These are phyloP conservation scores for Pipistrellus pipistrellus DNA, from an alignment of 2,797 vertebrate genomes.

Conservation along the genomic window DNA sequence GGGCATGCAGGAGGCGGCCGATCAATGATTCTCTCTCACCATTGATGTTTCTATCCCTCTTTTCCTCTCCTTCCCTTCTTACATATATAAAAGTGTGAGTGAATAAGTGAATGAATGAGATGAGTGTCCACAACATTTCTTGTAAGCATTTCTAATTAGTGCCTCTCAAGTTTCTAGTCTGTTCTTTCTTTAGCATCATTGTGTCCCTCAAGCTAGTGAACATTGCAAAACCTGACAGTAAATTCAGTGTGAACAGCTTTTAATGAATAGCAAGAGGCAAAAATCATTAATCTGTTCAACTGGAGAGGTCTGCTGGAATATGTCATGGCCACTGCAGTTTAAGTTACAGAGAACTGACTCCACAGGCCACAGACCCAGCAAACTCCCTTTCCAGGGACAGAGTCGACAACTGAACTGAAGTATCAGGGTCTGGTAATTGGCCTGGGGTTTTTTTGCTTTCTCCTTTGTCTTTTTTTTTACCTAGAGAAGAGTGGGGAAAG, in stretches of 20 bases:
- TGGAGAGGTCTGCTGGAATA: background rate
- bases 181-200: conserved; percentile 17
- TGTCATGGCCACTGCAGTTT: background rate
- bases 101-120: background rate
- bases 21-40: too few relatives aligned
- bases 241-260: background rate
- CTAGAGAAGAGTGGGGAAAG: background rate
- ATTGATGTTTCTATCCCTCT: too few relatives aligned
- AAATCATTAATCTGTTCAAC: background rate
- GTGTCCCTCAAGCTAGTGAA: background rate
- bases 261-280: conserved; percentile 51
- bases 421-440: background rate
- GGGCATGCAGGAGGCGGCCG: too few relatives aligned
- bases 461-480: background rate
- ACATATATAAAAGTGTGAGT: too few relatives aligned
- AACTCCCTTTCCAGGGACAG: background rate
- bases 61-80: too few relatives aligned
- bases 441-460: background rate
- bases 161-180: background rate
- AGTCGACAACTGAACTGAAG: background rate
- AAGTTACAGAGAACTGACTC: background rate
- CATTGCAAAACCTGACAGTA: background rate
- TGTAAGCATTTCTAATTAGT: background rate
- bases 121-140: background rate
- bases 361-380: background rate